Base-by-base conservation (phyloP, 37 sponge, comb jelly and placozoan species). In the Aplysina aerophoba region DNA sequence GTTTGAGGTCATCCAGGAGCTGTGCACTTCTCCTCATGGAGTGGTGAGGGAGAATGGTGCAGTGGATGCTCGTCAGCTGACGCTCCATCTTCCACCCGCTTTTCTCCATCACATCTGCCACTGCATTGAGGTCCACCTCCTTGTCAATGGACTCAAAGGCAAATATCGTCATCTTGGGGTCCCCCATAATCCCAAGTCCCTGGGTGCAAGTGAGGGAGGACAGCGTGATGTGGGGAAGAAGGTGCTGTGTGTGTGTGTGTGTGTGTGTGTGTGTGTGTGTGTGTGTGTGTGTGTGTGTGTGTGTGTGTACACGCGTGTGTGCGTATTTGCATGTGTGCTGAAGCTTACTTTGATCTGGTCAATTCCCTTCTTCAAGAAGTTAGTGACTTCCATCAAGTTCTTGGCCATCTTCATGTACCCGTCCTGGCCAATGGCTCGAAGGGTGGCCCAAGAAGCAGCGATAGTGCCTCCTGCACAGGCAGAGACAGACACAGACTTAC, bases 61-160 rank as follows among this genome's bases (percentile, higher is more conserved):
- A 91, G 66, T 94, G 95, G 17, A 94, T 82, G 21, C 66, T 69
- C 14, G 73, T 61, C 28, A 79, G 22, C 57, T 86, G 90, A 17
- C 92, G 74, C 86, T 94, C 92, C 83, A 94, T 91, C 61, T 91
- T 88, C 95, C 95, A 94, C 24, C 90, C 95, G 61, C 80, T 91
- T 36, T 19, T 79, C 81, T 94, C 95, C 95, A 94, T 94, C 20
- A 68, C 83, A 54, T 89, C 89, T 73, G 95, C 95, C 27, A 94
- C 55, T 40, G 95, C 95, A 89, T 88, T 86, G 20, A 94, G 58
- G 68, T 69, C 73, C 0, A 94, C 36, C 4, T 79, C n/a, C 2
- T 36, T 24, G 40, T 89, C 88, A 62, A 82, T 89, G 3, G 89
- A 91, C 19, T 30, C 55, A 33, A 93, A 67, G 33, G 95, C 84